Base-by-base conservation (phyloP, 2,888 invertebrate genomes). In the Perizoma affinitatum region DNA sequence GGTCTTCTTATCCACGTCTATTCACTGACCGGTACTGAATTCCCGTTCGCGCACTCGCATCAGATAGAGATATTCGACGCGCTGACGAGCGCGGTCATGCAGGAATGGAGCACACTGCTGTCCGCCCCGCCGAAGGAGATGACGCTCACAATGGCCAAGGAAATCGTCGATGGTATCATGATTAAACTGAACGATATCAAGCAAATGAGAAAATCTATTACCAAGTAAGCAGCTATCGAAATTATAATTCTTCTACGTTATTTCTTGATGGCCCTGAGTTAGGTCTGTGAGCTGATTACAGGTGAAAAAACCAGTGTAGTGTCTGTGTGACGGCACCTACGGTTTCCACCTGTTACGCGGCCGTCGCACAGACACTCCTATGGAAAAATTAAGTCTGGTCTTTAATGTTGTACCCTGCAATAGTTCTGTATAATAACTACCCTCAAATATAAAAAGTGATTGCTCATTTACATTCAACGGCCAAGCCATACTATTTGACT, bases 1-100 rank as follows among this genome's bases (percentile, higher is more conserved):
- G 92, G 93, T 0, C 78, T 95, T 11, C 79, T 95, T 5, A 89
- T 95, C 40, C 92, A 94, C 71, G 82, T 95, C 0, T 95, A 95
- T 74, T 94, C 95, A 0, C 77, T 95, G 33, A 90, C 92, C 47
- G 95, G 95, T 0, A 93, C 88, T 0, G 94, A 94, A 63, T 88
- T 94, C 5, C 80, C 86, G 0, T 94, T 94, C 71, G 84, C 93
- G 3, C 75, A 83, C 9, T 11, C 54, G 0, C 62, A 62, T 5
- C 51, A 54, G 8, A 6, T 5, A 0, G 54, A 54, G 35, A 47
- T 62, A 5, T 11, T 40, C 4, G 58, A 58, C 22, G 54, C 54
- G 4, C 35, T 62, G 3, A 43, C 53, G 5, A 5, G 5, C 6
- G 54, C 61, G 0, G 5, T 61, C 0, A 7, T 46, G 8, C 57